Conservation (phyloP, 2,113 vertebrate species). For the Rhinogobius similis region DNA sequence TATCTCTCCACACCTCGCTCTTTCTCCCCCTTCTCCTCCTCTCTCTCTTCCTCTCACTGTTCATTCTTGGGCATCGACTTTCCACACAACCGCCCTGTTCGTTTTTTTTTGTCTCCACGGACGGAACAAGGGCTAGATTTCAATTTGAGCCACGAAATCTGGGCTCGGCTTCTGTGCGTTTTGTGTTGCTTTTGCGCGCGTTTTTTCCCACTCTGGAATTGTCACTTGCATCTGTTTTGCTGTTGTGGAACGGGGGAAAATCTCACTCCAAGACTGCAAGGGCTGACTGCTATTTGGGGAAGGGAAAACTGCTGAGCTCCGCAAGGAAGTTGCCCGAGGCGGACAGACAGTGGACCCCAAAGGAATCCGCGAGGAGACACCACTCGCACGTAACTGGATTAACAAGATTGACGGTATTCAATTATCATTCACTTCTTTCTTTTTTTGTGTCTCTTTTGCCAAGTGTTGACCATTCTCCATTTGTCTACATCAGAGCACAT, state of each 20-base stretch:
- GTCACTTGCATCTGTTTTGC: slow-evolving; percentile 19
- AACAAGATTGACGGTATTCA: slow-evolving; percentile 45
- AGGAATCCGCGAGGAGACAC: slow-evolving; percentile 43
- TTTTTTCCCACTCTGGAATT: slow-evolving; percentile 5
- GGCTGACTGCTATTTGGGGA: slow-evolving; percentile 12
- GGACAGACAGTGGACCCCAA: slow-evolving; percentile 37
- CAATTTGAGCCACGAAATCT: slow-evolving; percentile 2
- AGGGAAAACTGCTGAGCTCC: slow-evolving; percentile 67
- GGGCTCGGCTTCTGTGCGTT: neutral
- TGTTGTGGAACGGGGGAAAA: slow-evolving; percentile 14
- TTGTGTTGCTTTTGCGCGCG: neutral
- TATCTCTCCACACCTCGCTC: neutral
- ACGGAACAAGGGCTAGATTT: slow-evolving; percentile 49
- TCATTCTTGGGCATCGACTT: slow-evolving; percentile 57
- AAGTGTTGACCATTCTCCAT: slow-evolving; percentile 19
- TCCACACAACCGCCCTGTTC: slow-evolving; percentile 34
- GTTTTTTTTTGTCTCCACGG: slow-evolving; percentile 35
- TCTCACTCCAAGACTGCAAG: slow-evolving; percentile 24
- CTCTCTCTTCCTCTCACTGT: slow-evolving; percentile 14
- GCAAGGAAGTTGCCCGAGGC: slow-evolving; percentile 74
- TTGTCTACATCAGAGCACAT: slow-evolving; percentile 12
- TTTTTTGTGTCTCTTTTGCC: neutral
- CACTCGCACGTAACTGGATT: slow-evolving; percentile 24
- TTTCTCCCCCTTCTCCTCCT: neutral
- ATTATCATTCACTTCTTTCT: neutral